Conservation (phyloP, 2,113 vertebrate genomes). For the Sturnus vulgaris region DNA sequence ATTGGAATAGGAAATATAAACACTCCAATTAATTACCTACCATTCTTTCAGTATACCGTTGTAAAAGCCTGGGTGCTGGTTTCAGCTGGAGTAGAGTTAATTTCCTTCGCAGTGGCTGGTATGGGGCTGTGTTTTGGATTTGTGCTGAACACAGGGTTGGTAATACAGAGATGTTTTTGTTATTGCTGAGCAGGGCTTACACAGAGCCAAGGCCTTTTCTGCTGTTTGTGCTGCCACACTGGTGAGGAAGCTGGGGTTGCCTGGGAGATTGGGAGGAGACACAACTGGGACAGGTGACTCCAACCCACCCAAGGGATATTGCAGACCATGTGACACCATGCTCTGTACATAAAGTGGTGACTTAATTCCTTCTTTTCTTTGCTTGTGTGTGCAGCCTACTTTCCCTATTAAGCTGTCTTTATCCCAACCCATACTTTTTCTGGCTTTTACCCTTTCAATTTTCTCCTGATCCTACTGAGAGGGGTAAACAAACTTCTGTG, state of each 20-base stretch:
- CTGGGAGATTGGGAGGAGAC: accelerated
- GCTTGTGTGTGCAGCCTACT: too few relatives aligned
- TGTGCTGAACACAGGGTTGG: background rate
- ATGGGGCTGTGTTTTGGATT: background rate
- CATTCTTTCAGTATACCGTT: background rate
- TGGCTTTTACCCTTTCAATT: background rate
- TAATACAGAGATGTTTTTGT: background rate
- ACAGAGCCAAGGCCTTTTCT: background rate
- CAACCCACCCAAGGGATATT: background rate
- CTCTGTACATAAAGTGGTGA: background rate
- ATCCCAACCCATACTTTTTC: background rate
- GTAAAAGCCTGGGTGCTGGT: background rate
- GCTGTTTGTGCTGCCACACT: accelerated
- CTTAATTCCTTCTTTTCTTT: background rate
- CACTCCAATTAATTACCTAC: background rate
- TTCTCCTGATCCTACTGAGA: background rate
- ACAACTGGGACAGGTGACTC: background rate
- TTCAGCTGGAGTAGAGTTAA: background rate
- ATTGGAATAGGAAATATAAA: background rate
- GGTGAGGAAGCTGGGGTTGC: accelerated
- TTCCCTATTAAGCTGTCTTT: background rate
- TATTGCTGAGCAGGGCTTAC: background rate
- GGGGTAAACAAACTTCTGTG: accelerated
- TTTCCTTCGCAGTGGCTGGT: background rate
- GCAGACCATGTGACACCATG: background rate